Evolutionary conservation across 2,113 vertebrate genomes (phyloP).

Genomic region (Anoura caudifer): DNA sequence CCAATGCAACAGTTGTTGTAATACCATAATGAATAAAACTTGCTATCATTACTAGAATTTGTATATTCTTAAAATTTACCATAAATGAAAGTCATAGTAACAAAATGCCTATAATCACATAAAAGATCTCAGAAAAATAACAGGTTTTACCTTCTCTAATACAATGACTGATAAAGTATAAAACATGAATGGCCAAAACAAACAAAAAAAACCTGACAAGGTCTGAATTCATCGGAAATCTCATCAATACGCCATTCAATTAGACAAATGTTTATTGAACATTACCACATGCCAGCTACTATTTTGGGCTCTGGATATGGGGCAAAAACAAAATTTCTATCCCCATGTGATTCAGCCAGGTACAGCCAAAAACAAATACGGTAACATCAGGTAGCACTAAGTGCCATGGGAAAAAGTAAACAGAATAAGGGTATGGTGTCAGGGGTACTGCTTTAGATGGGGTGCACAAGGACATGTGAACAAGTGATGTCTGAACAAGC

Average conservation of each 20-base stretch:
- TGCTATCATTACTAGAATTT: not conserved
- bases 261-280: not conserved
- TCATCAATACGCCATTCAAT: not conserved
- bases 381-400: not conserved
- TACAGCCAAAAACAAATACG: not conserved
- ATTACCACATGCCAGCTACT: not conserved
- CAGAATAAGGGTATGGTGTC: not conserved
- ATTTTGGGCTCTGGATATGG: not conserved
- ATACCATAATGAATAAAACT: constrained; percentile 8
- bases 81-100: not conserved
- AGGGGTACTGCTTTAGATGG: not conserved
- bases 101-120: not conserved
- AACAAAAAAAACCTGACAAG: not conserved
- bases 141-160: not conserved
- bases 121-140: not conserved
- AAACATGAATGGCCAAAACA: not conserved
- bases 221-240: not conserved
- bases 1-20: not conserved
- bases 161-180: not conserved
- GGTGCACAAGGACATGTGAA: not conserved
- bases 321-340: not conserved
- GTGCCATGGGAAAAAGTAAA: not conserved
- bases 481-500: not conserved
- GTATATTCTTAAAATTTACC: not conserved
- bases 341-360: not conserved